Base-by-base conservation (phyloP, 2,797 vertebrate species). In the Luscinia luscinia region DNA sequence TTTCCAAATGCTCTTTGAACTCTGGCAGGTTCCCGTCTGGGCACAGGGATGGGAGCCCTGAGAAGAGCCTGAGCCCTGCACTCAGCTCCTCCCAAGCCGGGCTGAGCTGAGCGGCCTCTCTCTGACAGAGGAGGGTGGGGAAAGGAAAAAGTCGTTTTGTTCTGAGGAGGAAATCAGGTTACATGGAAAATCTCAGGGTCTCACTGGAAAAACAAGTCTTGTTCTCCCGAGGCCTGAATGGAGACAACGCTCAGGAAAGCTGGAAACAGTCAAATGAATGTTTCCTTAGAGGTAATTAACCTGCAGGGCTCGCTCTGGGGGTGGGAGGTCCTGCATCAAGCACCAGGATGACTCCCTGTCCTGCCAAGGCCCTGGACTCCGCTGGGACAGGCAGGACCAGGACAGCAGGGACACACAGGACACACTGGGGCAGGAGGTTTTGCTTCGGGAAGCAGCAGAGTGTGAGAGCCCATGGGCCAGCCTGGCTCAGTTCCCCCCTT, bases 151-250 rank as follows among this genome's bases (percentile, higher is more conserved):
- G n/a, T 6, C 0, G 26, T 27, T 83, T 77, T 45, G 9, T 52
- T 48, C 26, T 18, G 28, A 34, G 12, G 10, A 90, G 14, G 30
- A 45, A 61, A 64, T n/a, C 15, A 67, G 28, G n/a, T 26, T 21
- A 41, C 6, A 2, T 15, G 18, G 38, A 49, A 86, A 68, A 70
- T 45, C 30, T 49, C 40, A 17, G 18, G 9, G 11, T 54, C 11
- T 6, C 40, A 9, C 4, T 52, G 38, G 54, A 85, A 80, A 48
- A 67, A 2, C 4, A 3, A 59, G 10, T 12, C 45, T 38, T 4
- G 0, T 12, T 27, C 41, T 83, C 30, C 57, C 1, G 3, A 51
- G 28, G 24, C 2, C 15, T 28, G 15, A 7, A 7, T 2, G 8
- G 45, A 83, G 38, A 36, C 2, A 6, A 36, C 0, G 0, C 24